These are phyloP conservation scores for Nicator chloris DNA, from an alignment of 2,113 vertebrate genomes.

Conservation along the genomic window DNA sequence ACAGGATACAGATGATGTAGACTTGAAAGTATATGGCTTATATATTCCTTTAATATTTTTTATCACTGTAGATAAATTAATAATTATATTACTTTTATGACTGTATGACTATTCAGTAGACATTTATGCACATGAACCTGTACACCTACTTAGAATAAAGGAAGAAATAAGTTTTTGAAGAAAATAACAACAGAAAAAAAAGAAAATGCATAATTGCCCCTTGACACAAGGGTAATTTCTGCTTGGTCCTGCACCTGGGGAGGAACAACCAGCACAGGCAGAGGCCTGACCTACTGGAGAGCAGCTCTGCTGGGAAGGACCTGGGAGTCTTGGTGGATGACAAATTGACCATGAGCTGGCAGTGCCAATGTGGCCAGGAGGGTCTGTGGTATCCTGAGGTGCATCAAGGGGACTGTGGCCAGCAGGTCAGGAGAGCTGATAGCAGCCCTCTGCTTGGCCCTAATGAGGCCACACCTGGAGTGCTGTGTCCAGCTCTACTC, in stretches of 20 bases:
- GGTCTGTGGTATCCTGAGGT: background rate
- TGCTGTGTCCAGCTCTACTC: fast-evolving
- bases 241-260: background rate
- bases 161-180: background rate
- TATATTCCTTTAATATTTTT: background rate
- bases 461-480: no score
- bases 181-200: background rate
- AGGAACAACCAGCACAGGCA: background rate
- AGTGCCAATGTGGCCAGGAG: background rate
- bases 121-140: background rate
- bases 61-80: background rate
- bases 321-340: fast-evolving
- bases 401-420: fast-evolving
- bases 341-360: background rate
- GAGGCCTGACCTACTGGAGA: background rate
- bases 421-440: background rate
- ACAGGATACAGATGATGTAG: background rate
- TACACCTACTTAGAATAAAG: background rate
- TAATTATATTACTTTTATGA: background rate
- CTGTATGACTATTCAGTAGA: background rate
- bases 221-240: background rate
- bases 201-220: background rate
- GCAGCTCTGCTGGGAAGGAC: background rate
- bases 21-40: background rate
- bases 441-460: fast-evolving